A percentile compares a stretch with the other conserved stretches of the same genome.
Evolutionary conservation across 1,140 invertebrate species (phyloP).

Genomic region (Drosophila kanapiae): DNA sequence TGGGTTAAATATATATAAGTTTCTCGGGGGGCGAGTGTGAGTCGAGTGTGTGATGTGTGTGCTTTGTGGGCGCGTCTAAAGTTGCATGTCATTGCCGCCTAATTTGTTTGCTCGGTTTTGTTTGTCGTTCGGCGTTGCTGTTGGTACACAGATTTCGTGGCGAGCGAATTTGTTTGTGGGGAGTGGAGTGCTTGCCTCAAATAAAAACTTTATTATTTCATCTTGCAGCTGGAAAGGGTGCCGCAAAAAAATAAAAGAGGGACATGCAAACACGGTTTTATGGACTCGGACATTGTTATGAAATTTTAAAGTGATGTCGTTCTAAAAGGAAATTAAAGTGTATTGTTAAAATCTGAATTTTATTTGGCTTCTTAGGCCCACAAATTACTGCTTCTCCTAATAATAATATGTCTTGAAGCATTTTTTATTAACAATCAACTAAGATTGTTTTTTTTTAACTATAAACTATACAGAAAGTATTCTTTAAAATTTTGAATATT

Average conservation of each 20-base stretch:
- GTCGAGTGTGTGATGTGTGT: slow-evolving; percentile 31
- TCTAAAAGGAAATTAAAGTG: neutral
- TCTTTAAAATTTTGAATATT: neutral
- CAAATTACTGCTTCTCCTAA: no score
- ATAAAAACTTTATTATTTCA: slow-evolving; percentile 45
- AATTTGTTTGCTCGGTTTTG: slow-evolving; percentile 80
- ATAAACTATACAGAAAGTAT: neutral
- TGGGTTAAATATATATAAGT: slow-evolving; percentile 25
- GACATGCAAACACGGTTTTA: neutral
- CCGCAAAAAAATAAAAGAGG: neutral
- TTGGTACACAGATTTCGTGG: slow-evolving; percentile 72
- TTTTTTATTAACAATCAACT: no score
- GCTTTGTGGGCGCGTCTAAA: slow-evolving; percentile 61
- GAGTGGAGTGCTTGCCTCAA: slow-evolving; percentile 14
- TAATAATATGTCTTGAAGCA: no score
- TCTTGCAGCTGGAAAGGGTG: slow-evolving; percentile 1
- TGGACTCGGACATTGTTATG: neutral
- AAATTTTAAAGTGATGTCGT: neutral
- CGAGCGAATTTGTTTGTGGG: slow-evolving; percentile 32
- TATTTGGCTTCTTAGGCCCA: no score
- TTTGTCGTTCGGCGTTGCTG: slow-evolving; percentile 52
- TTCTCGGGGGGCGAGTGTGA: slow-evolving; percentile 2
- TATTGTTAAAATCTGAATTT: no score
- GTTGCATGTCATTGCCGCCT: slow-evolving; percentile 80
- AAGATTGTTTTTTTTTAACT: neutral